phyloP scores from a whole-genome alignment of 1,140 invertebrate species.

The Monochamus saltuarius region DNA sequence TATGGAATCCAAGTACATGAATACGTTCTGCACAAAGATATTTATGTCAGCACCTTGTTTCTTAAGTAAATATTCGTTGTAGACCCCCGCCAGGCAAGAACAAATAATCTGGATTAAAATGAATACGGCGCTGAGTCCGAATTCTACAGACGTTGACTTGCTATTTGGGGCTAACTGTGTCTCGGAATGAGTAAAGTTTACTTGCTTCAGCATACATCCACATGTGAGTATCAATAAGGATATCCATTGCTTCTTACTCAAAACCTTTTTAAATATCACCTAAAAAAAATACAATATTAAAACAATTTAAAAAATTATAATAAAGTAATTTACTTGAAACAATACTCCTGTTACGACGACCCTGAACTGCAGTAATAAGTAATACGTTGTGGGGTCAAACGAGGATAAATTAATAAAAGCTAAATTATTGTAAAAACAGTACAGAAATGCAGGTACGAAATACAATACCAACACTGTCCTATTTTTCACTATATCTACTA shows the following conservation, averaged over 20 bases:
- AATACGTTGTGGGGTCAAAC: conserved; percentile 95
- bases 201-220: conserved; percentile 90
- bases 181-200: conserved; percentile 61
- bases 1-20: conserved; percentile 95
- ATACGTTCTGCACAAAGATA: conserved; percentile 93
- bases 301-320: neutral
- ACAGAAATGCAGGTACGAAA: conserved; percentile 86
- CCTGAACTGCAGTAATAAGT: conserved; percentile 86
- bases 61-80: conserved; percentile 95
- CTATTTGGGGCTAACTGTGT: conserved; percentile 47
- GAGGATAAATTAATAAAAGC: conserved; percentile 86
- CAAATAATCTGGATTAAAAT: conserved; percentile 85
- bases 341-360: conserved; percentile 90
- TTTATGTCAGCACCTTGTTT: conserved; percentile 77
- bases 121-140: conserved; percentile 71
- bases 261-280: conserved; percentile 83
- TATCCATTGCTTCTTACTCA: conserved; percentile 85
- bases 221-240: conserved; percentile 82
- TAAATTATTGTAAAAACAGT: conserved; percentile 95
- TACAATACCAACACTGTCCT: conserved; percentile 77
- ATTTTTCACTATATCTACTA: conserved; percentile 60
- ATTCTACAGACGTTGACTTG: conserved; percentile 53
- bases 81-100: conserved; percentile 93
- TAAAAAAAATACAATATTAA: conserved; percentile 51
- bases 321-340: conserved; percentile 74